These are phyloP conservation scores for Pantherophis vulpinus DNA, from an alignment of 2,797 vertebrate genomes.

Conservation along the genomic window DNA sequence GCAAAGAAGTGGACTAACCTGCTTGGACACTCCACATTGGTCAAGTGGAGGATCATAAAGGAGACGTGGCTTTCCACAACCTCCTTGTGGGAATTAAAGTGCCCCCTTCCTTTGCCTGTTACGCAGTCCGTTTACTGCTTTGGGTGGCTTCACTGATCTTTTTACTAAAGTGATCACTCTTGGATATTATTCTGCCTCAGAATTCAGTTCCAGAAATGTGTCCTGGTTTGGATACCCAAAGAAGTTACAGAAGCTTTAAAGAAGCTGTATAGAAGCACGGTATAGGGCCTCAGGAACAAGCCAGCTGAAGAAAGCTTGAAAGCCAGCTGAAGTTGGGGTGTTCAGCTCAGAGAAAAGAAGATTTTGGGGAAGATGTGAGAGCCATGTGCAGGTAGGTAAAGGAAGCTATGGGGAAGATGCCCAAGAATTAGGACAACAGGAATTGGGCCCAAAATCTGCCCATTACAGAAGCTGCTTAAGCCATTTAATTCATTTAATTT, in stretches of 20 bases:
- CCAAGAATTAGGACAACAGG: neutral
- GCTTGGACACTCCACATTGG: neutral
- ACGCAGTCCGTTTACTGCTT: too few species aligned
- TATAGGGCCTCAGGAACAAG: neutral
- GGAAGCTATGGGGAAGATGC: neutral
- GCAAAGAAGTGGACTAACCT: neutral
- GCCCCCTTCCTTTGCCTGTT: too few species aligned
- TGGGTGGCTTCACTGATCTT: too few species aligned
- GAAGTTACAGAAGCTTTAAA: neutral
- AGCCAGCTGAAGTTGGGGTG: neutral
- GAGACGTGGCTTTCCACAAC: neutral
- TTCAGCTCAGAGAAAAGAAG: neutral
- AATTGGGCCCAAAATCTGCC: neutral
- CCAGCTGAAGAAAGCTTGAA: neutral
- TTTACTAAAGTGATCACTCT: too few species aligned
- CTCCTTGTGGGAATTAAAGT: neutral
- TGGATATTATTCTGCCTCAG: neutral
- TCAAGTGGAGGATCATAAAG: neutral
- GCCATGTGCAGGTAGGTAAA: neutral
- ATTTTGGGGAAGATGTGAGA: neutral
- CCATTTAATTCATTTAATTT: neutral
- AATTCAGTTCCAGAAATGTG: neutral
- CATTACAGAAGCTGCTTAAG: neutral
- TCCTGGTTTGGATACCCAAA: neutral
- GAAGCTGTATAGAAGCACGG: too few species aligned